Conservation (phyloP, 2,113 vertebrate species). For the Oreotrochilus melanogaster region DNA sequence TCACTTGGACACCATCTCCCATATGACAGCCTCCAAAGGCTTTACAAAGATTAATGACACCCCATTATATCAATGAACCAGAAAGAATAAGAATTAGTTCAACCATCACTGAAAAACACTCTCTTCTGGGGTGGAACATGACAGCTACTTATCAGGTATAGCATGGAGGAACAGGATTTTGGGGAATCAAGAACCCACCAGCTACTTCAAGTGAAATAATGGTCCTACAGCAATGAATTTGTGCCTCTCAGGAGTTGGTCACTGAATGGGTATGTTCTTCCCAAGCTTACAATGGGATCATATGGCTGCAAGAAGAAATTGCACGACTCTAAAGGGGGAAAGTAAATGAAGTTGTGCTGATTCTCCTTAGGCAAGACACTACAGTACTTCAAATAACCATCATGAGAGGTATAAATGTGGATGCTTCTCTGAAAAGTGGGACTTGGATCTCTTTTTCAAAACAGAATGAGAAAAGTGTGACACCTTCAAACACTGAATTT, state of each 20-base stretch:
- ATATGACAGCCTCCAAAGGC: conserved; percentile 30
- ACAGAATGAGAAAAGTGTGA: neutral
- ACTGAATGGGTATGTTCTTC: neutral
- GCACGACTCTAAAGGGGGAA: neutral
- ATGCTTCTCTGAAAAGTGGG: neutral
- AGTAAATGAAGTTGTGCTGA: neutral
- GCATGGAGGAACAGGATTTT: neutral
- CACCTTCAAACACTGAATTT: neutral
- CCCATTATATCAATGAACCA: conserved; percentile 29
- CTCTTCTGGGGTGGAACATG: neutral
- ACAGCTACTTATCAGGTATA: neutral
- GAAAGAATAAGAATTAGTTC: conserved; percentile 30
- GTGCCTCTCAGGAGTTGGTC: neutral
- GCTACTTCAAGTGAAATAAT: neutral
- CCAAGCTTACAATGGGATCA: neutral
- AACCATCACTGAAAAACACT: conserved; percentile 4
- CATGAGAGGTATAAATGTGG: fast-evolving
- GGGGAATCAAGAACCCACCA: neutral
- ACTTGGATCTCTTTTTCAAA: neutral
- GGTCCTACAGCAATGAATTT: neutral
- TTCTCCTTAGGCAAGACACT: neutral
- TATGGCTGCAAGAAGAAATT: neutral
- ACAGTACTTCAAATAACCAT: neutral
- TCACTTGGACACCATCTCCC: conserved; percentile 28
- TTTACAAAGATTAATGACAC: conserved; percentile 46